Evolutionary conservation across 2,113 vertebrate species (phyloP).

Genomic region (Sturnus vulgaris): DNA sequence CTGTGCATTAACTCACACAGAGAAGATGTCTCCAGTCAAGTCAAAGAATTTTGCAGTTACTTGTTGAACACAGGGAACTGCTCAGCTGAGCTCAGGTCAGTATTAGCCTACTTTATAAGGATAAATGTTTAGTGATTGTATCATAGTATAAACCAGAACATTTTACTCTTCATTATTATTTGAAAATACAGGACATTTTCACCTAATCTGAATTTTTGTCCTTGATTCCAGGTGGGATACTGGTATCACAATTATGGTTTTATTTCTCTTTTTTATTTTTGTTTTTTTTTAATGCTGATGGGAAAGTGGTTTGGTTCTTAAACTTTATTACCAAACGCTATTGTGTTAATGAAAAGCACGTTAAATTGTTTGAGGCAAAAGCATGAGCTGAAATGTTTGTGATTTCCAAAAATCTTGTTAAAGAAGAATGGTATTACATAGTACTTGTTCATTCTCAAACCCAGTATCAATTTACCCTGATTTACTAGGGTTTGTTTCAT

Average conservation of each 20-base stretch:
- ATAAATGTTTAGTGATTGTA: not conserved
- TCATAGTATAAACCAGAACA: not conserved
- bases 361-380: not conserved
- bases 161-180: not conserved
- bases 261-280: not conserved
- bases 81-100: not conserved
- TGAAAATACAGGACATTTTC: not conserved
- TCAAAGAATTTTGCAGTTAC: not conserved
- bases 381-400: not conserved
- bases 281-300: not conserved
- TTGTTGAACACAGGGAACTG: not conserved
- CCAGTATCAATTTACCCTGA: not conserved
- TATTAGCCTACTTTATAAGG: not conserved
- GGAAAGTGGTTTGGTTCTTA: not conserved
- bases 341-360: not conserved
- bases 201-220: not conserved
- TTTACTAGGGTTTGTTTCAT: not conserved
- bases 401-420: not conserved
- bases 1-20: not conserved
- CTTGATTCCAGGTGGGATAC: not conserved
- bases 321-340: not conserved
- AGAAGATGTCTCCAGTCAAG: not conserved
- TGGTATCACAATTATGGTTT: not conserved
- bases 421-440: not conserved
- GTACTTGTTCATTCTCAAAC: not conserved